phyloP scores from a whole-genome alignment of 2,888 invertebrate species.

The Ochropleura plecta region DNA sequence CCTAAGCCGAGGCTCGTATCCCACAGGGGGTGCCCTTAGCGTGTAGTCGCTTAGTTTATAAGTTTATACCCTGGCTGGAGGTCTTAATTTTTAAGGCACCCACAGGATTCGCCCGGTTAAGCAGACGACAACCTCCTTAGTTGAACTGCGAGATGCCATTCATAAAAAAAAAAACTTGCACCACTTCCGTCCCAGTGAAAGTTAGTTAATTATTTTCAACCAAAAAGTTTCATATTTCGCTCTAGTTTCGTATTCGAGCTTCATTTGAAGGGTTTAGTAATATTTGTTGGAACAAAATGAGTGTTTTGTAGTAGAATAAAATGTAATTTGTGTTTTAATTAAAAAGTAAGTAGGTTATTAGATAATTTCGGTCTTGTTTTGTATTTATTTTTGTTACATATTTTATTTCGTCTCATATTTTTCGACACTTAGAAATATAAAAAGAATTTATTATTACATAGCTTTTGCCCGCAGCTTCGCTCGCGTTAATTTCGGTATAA shows the following conservation, averaged over 20 bases:
- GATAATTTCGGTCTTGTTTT: not conserved
- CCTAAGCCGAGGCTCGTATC: too few species aligned
- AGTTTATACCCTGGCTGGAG: too few species aligned
- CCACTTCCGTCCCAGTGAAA: constrained; percentile 60
- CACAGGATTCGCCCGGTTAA: too few species aligned
- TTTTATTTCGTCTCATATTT: not conserved
- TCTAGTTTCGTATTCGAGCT: constrained; percentile 56
- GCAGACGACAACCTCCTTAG: too few species aligned
- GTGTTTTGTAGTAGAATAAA: constrained; percentile 37
- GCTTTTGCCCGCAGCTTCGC: too few species aligned
- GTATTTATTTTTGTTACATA: not conserved
- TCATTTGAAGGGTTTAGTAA: constrained; percentile 63
- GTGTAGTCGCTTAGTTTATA: too few species aligned
- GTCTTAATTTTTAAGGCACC: too few species aligned
- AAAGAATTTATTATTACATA: not conserved
- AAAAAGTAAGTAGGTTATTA: not conserved
- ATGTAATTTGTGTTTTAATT: constrained; percentile 42
- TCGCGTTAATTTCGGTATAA: too few species aligned
- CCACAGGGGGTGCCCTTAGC: too few species aligned
- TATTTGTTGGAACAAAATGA: constrained; percentile 41
- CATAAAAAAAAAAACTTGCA: too few species aligned
- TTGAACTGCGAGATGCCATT: too few species aligned
- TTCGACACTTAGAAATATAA: not conserved
- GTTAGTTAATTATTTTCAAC: constrained; percentile 63
- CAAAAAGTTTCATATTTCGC: constrained; percentile 64